Base-by-base conservation (phyloP, 1,140 invertebrate species). In the Caenorhabditis inopinata region DNA sequence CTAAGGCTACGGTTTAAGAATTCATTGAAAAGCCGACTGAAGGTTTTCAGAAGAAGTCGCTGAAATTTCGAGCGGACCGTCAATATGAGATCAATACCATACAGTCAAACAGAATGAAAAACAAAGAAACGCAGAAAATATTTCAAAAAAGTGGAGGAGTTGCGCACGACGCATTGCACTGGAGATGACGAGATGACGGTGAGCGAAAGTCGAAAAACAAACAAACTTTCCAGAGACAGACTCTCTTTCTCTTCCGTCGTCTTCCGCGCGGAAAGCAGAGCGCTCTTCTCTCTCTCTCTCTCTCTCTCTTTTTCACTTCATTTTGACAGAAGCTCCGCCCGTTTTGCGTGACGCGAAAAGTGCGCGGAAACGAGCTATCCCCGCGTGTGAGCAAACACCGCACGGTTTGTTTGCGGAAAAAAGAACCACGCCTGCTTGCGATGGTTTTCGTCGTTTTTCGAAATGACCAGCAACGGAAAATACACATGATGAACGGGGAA, bases 131-230 rank as follows among this genome's bases (percentile, higher is more conserved):
- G 23, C n/a, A 68, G 58, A 68, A 68, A 68, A 42, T 23, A 68
- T 68, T 68, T 68, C 58, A 68, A 68, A 68, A 68, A 68, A 68
- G 1, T n/a, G n/a, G 11, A 32, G 58, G 58, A 68, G 32, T 68
- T 68, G 38, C 32, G 58, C 58, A 68, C 58, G 58, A 68, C n/a
- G 27, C 51, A 68, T 68, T 68, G 32, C 18, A 68, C 21, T 38
- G 32, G 58, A 68, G 58, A 68, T 68, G 27, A 51, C 49, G 49
- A 51, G 49, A 58, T 58, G 58, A 68, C 58, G 32, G 58, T 68
- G 58, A 68, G 58, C 58, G 58, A 68, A 68, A 68, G 32, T 68
- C 58, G 58, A 68, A 68, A 68, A 68, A 68, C 38, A 68, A 68
- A 68, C 58, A 68, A 68, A 68, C 58, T 68, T 68, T 68, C n/a